phyloP scores from a whole-genome alignment of 2,888 invertebrate species.

The Xestia rhomboidea region DNA sequence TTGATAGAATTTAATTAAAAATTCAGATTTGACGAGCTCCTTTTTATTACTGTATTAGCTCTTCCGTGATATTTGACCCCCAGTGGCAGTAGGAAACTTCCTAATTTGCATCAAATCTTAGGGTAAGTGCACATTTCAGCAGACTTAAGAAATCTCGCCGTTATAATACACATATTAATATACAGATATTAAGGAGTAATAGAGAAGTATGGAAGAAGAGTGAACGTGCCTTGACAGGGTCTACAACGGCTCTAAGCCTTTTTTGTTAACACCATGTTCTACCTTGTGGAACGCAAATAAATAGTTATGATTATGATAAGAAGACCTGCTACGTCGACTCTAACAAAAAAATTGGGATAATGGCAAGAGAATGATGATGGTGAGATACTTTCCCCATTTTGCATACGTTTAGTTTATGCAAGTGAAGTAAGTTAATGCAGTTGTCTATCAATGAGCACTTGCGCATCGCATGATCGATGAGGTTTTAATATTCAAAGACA shows the following conservation, averaged over 20 bases:
- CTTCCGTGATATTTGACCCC: constrained; percentile 1
- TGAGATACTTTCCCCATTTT: background rate
- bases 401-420: background rate
- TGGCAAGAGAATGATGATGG: background rate
- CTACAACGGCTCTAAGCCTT: no score
- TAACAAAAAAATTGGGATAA: background rate
- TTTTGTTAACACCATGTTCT: no score
- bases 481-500: background rate
- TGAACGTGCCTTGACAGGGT: no score
- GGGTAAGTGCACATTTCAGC: background rate
- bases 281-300: no score
- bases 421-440: background rate
- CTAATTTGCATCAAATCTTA: constrained; percentile 15
- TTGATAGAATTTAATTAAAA: background rate
- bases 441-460: background rate
- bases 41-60: background rate
- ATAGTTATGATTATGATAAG: no score
- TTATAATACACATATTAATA: background rate
- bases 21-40: background rate
- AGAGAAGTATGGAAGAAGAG: background rate
- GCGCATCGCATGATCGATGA: background rate
- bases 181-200: background rate
- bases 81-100: background rate
- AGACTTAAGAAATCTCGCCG: background rate
- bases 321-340: background rate